Conservation (phyloP, 2,113 vertebrate species). For the Ammodytes dubius region DNA sequence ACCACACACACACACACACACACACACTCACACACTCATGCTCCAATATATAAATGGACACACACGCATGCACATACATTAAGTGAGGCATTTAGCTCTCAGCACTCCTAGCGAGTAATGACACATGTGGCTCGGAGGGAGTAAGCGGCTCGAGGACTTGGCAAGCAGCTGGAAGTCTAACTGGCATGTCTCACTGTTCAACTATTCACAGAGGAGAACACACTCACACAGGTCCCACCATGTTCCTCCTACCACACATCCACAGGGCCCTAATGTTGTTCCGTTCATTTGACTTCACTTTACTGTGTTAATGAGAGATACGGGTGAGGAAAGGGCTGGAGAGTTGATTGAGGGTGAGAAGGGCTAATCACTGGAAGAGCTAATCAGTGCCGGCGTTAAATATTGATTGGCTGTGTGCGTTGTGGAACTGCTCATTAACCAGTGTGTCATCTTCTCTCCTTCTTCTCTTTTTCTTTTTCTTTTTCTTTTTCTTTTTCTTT, state of each 20-base stretch:
- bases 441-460: constrained; percentile 68
- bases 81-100: constrained; percentile 72
- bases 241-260: constrained; percentile 37
- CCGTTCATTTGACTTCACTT: constrained; percentile 75
- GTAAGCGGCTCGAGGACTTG: constrained; percentile 74
- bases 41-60: constrained; percentile 32
- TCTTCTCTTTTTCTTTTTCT: neutral
- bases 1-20: constrained; percentile 2
- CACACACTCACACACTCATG: neutral
- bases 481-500: constrained; percentile 12
- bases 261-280: constrained; percentile 71
- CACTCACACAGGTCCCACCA: constrained; percentile 50
- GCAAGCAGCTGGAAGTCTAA: constrained; percentile 75
- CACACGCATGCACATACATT: constrained; percentile 43
- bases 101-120: constrained; percentile 71
- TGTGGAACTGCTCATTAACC: constrained; percentile 81
- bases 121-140: constrained; percentile 77
- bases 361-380: constrained; percentile 81
- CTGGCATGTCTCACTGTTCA: constrained; percentile 70
- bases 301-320: constrained; percentile 75
- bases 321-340: constrained; percentile 57
- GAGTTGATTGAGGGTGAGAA: constrained; percentile 78
- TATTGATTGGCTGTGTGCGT: constrained; percentile 80
- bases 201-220: constrained; percentile 56
- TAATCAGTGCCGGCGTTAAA: constrained; percentile 83